phyloP scores from a whole-genome alignment of 2,113 vertebrate genomes.

The chimpanzee (Pan troglodytes) region NHGRI_mPanTro3-v2.1_pri NC_072408.2:126178001-126178500 shows the following conservation, averaged over 20 bases:
- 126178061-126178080: fast-evolving
- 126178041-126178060: fast-evolving
- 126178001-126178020: neutral
- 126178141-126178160: neutral
- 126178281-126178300: neutral
- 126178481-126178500: constrained; percentile 44
- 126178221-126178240: neutral
- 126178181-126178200: neutral
- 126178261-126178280: neutral
- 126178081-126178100: neutral
- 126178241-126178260: neutral
- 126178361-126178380: neutral
- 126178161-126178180: neutral
- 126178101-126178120: neutral
- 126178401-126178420: neutral
- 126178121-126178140: neutral
- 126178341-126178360: neutral
- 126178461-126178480: neutral
- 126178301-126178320: neutral
- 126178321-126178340: neutral
- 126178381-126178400: neutral
- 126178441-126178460: constrained; percentile 55
- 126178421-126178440: constrained; percentile 55
- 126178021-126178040: neutral
- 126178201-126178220: neutral